Conservation (phyloP, 1,140 invertebrate genomes). For the Lordiphosa stackelbergi region DNA sequence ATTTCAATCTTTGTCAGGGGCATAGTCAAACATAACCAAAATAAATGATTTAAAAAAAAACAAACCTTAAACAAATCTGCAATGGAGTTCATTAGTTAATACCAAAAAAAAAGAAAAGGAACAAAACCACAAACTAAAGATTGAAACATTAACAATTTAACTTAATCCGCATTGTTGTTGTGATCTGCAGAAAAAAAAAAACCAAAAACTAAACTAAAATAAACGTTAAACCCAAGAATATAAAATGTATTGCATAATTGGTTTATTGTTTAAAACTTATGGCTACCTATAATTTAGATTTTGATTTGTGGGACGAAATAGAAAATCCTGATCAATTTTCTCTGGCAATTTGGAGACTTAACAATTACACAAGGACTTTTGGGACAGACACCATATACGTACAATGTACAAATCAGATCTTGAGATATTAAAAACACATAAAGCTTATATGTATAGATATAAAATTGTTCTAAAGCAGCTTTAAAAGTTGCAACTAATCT, state of each 20-base stretch:
- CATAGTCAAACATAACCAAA: slow-evolving; percentile 1
- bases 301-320: neutral
- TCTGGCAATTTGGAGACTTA: too few species aligned
- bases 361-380: slow-evolving; percentile 4
- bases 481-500: neutral
- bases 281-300: neutral
- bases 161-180: slow-evolving; percentile 73
- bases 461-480: slow-evolving; percentile 42
- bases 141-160: slow-evolving; percentile 27
- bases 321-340: neutral
- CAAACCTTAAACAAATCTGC: slow-evolving; percentile 10
- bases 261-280: slow-evolving; percentile 9
- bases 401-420: slow-evolving; percentile 10
- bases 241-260: slow-evolving; percentile 1
- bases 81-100: slow-evolving; percentile 51
- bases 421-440: slow-evolving; percentile 22
- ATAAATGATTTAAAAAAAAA: neutral
- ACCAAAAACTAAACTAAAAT: slow-evolving; percentile 33
- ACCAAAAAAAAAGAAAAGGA: slow-evolving; percentile 11
- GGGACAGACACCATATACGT: slow-evolving; percentile 6
- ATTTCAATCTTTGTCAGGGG: too few species aligned
- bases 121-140: slow-evolving; percentile 25
- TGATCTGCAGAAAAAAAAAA: slow-evolving; percentile 55
- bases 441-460: slow-evolving; percentile 19
- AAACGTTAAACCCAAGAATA: slow-evolving; percentile 58